These are phyloP conservation scores for Drosophila atroscutellata DNA, from an alignment of 2,888 invertebrate species.

Conservation along the genomic window DNA sequence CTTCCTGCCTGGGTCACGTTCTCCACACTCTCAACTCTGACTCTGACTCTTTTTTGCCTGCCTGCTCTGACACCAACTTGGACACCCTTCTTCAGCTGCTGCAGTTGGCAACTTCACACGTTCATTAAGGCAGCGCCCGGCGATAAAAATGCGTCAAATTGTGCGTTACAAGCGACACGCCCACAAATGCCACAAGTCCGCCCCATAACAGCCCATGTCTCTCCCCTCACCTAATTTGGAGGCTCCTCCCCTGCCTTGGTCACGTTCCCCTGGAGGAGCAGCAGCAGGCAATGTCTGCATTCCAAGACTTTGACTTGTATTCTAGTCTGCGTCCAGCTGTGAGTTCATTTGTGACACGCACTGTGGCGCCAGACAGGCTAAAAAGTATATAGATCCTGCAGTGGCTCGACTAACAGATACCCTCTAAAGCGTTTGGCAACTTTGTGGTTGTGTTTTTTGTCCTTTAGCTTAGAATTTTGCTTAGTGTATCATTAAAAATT, in stretches of 20 bases:
- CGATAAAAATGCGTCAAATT: conserved; percentile 74
- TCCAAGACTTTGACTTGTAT: conserved; percentile 39
- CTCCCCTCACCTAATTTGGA: background rate
- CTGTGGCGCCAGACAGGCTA: conserved; percentile 33
- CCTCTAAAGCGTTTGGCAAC: background rate
- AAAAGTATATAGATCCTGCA: background rate
- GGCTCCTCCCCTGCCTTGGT: conserved; percentile 7
- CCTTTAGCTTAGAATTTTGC: background rate
- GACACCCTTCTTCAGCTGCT: background rate
- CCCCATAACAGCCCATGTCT: background rate
- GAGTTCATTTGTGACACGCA: conserved; percentile 6
- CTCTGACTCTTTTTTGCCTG: conserved; percentile 1
- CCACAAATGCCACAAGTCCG: conserved; percentile 39
- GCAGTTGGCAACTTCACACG: conserved; percentile 50
- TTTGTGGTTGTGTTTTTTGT: background rate
- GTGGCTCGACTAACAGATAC: background rate
- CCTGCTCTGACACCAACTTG: conserved; percentile 2
- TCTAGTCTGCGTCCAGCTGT: conserved; percentile 44
- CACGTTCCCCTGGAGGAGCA: conserved; percentile 30
- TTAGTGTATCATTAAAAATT: background rate
- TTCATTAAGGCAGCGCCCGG: conserved; percentile 37
- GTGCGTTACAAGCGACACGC: conserved; percentile 72
- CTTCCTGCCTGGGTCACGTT: conserved; percentile 60
- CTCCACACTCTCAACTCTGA: conserved; percentile 21
- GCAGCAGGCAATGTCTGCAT: conserved; percentile 36